These are phyloP conservation scores for Pedetes capensis DNA, from an alignment of 2,113 vertebrate genomes.

Conservation along the genomic window DNA sequence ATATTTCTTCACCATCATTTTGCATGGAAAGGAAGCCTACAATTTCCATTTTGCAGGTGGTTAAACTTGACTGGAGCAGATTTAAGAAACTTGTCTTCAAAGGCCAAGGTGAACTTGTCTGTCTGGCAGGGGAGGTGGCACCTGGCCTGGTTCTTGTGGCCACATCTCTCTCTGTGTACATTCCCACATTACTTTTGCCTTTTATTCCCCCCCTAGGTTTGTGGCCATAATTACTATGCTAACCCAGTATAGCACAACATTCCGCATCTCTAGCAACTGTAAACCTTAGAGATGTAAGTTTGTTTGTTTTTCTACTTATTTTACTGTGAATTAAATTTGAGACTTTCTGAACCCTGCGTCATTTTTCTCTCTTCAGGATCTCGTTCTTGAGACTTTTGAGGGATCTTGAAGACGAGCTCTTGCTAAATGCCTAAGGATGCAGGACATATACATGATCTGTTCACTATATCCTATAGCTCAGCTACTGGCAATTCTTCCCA, in stretches of 20 bases:
- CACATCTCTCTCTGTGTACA: not conserved
- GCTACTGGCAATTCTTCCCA: not conserved
- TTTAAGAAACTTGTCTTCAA: not conserved
- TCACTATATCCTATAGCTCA: not conserved
- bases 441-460: not conserved
- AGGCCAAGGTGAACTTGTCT: not conserved
- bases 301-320: not conserved
- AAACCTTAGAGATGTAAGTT: not conserved
- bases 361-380: not conserved
- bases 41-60: not conserved
- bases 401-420: not conserved
- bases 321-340: not conserved
- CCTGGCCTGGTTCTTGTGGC: not conserved
- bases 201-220: not conserved
- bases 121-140: accelerated
- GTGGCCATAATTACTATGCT: not conserved
- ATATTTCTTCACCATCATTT: not conserved
- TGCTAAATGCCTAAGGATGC: not conserved
- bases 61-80: not conserved
- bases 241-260: not conserved
- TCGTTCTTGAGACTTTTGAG: not conserved
- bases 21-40: not conserved
- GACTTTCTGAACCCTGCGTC: not conserved
- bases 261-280: not conserved
- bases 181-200: accelerated